A percentile compares a stretch with the other conserved stretches of the same genome.
Conservation (phyloP, 2,113 vertebrate species). For the Mus pahari region DNA sequence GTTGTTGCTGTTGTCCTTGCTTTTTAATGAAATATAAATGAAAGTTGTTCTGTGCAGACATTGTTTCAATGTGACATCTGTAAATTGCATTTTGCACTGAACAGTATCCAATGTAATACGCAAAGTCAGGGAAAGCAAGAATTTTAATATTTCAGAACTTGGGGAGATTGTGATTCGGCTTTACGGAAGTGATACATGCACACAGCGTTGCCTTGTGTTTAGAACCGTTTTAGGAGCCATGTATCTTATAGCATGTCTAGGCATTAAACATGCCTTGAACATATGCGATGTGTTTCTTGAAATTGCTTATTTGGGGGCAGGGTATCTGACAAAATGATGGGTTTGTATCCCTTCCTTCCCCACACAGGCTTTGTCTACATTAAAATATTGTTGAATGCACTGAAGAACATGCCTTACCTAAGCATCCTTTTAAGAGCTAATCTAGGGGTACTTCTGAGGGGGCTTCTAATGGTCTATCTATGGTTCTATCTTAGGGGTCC, state of each 20-base stretch:
- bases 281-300: not conserved
- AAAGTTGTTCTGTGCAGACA: not conserved
- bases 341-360: constrained; percentile 36
- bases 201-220: not conserved
- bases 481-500: not conserved
- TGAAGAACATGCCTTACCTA: not conserved
- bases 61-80: constrained; percentile 25
- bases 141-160: constrained; percentile 21
- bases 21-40: not conserved
- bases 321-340: not conserved
- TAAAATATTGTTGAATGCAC: not conserved
- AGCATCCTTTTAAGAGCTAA: not conserved
- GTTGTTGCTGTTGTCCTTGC: not conserved
- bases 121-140: not conserved
- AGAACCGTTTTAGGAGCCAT: not conserved
- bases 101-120: not conserved
- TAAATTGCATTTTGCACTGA: not conserved
- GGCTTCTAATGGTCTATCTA: not conserved
- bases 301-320: constrained; percentile 14
- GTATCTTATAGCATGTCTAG: constrained; percentile 30
- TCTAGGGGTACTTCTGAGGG: not conserved
- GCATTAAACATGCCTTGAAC: not conserved
- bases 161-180: not conserved
- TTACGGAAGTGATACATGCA: not conserved
- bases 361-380: not conserved